Evolutionary conservation across 2,797 vertebrate species (phyloP).

Genomic region (Silurus aristotelis): DNA sequence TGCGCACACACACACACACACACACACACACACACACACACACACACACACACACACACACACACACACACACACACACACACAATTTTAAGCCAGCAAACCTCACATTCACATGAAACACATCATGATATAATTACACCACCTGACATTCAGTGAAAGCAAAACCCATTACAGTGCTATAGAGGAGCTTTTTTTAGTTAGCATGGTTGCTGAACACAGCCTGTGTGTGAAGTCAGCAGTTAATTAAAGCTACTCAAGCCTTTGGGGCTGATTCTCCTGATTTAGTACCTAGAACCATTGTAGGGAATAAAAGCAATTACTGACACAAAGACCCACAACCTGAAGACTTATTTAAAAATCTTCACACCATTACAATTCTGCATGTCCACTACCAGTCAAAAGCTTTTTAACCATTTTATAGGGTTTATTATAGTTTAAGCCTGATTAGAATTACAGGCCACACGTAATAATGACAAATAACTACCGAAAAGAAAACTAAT

Average conservation of each 20-base stretch:
- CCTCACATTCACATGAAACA: not conserved
- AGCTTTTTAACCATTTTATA: not conserved
- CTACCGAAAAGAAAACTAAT: not conserved
- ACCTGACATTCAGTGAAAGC: slow-evolving; percentile 16
- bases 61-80: not conserved
- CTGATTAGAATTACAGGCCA: not conserved
- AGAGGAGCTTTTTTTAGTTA: not conserved
- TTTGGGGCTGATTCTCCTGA: slow-evolving; percentile 32
- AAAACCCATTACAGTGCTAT: slow-evolving; percentile 15
- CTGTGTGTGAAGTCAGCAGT: slow-evolving; percentile 22
- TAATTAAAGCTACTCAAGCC: slow-evolving; percentile 31
- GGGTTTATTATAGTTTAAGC: not conserved
- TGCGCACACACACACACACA: not conserved
- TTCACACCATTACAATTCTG: not conserved
- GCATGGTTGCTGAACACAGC: slow-evolving; percentile 6
- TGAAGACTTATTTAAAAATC: not conserved
- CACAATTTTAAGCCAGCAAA: not conserved
- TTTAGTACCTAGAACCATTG: not conserved
- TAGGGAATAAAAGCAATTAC: slow-evolving; percentile 40
- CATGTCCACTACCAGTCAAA: not conserved
- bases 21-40: not conserved
- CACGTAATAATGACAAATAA: not conserved
- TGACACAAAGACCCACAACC: slow-evolving; percentile 30
- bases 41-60: not conserved
- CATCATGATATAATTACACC: not conserved